These are phyloP conservation scores for Stictocephala bisonia DNA, from an alignment of 2,888 invertebrate species.

Conservation along the genomic window DNA sequence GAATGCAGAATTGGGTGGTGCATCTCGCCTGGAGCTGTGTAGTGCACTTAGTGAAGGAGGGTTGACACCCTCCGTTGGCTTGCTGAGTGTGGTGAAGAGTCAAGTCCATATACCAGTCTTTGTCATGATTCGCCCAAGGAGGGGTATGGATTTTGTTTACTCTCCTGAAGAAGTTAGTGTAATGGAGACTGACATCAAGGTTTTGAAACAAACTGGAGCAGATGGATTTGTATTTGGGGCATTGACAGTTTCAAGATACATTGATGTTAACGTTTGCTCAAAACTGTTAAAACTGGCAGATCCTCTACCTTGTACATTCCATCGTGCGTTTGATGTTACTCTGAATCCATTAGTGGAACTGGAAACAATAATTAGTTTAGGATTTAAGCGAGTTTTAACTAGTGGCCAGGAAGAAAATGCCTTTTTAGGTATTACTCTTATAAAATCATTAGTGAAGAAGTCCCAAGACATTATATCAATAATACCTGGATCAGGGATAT, in stretches of 20 bases:
- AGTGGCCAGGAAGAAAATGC: conserved; percentile 81
- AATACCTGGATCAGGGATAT: conserved; percentile 90
- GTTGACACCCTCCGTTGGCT: conserved; percentile 83
- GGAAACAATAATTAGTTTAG: conserved; percentile 71
- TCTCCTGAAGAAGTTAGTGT: conserved; percentile 78
- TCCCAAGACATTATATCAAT: conserved; percentile 73
- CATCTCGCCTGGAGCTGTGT: conserved; percentile 86
- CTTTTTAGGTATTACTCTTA: conserved; percentile 72
- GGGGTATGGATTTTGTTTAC: conserved; percentile 86
- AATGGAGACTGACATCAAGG: conserved; percentile 79
- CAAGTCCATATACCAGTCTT: conserved; percentile 72
- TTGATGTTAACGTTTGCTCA: conserved; percentile 74
- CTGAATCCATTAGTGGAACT: conserved; percentile 66
- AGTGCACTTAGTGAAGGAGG: conserved; percentile 87
- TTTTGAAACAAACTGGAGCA: conserved; percentile 74
- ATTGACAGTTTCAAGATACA: conserved; percentile 70
- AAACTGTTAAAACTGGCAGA: conserved; percentile 70
- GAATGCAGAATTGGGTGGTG: conserved; percentile 85
- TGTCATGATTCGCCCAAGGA: conserved; percentile 86
- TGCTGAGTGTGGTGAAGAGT: conserved; percentile 70
- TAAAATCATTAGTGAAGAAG: conserved; percentile 72
- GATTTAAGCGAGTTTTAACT: conserved; percentile 84
- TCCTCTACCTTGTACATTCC: conserved; percentile 83
- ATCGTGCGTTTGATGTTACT: conserved; percentile 85
- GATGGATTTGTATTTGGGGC: conserved; percentile 95